Evolutionary conservation across 1,140 invertebrate genomes (phyloP).

Genomic region (Brachionus paranguensis): DNA sequence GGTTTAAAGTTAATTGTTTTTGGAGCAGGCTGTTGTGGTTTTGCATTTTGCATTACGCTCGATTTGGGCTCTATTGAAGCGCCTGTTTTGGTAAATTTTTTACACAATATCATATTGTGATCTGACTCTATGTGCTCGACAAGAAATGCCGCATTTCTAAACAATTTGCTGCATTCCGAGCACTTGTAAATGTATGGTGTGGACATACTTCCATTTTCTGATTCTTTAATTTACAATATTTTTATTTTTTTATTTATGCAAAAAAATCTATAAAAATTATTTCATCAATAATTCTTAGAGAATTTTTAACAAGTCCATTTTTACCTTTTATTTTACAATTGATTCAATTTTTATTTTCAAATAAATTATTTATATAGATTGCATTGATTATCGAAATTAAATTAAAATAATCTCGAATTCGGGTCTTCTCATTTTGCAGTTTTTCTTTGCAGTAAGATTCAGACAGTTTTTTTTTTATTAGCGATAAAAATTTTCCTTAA

Average conservation of each 20-base stretch:
- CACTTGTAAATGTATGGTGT: conserved; percentile 31
- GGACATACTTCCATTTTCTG: neutral
- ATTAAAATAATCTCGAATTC: neutral
- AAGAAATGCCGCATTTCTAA: conserved; percentile 16
- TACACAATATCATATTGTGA: conserved; percentile 25
- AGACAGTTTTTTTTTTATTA: no score
- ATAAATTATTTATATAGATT: neutral
- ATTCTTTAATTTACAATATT: neutral
- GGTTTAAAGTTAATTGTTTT: conserved; percentile 20
- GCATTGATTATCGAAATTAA: neutral
- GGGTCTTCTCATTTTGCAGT: no score
- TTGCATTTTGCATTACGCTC: neutral
- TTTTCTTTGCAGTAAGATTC: no score
- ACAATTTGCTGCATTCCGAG: neutral
- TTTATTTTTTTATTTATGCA: neutral
- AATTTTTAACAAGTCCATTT: neutral
- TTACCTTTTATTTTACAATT: neutral
- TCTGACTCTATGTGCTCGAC: conserved; percentile 11
- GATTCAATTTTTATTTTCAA: no score
- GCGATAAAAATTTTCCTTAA: no score
- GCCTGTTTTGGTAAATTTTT: conserved; percentile 26
- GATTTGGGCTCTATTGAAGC: neutral
- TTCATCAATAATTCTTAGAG: neutral
- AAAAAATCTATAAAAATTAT: neutral
- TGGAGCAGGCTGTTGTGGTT: neutral